Base-by-base conservation (phyloP, 2,113 vertebrate genomes). In the Alaudala cheleensis region DNA sequence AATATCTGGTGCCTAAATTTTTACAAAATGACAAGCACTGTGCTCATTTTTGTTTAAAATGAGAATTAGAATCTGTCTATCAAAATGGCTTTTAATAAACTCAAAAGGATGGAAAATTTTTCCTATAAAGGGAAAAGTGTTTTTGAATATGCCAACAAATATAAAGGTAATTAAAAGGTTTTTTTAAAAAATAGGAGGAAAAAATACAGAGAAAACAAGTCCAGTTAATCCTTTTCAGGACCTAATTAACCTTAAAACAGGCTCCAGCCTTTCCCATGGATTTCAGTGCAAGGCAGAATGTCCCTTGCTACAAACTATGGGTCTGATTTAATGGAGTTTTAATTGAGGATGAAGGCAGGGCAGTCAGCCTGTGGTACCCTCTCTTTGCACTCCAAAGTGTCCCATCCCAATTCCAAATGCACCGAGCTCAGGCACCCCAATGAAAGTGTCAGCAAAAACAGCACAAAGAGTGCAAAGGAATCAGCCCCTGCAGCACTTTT, bases 271-370 rank as follows among this genome's bases (percentile, higher is more conserved):
- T 95, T 94, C 85, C 77, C 86, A 93, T 86, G 92, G 62, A 86
- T 89, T 94, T 88, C 78, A 85, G 69, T 89, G 47, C 70, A 82
- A 67, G 11, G 12, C 62, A 71, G 44, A 91, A 74, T 50, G 44
- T 78, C 25, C 47, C 61, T 93, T 24, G 19, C 74, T 77, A 23
- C 47, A 90, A 90, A 93, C 65, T 39, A 31, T 39, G 90, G 67
- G 70, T 84, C 67, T 93, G 62, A 93, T 90, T 96, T 92, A 94
- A 93, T 72, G 71, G 72, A 73, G 84, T 91, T 97, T 96, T 90
- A 87, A 97, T 49, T 72, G 79, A 94, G 65, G 70, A 93, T 92
- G 90, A 91, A 94, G 64, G 81, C 51, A 71, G 86, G 71, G 70
- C 45, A 88, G 76, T 90, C 74, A 93, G 79, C 5, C 72, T 81